A percentile compares a stretch with the other conserved stretches of the same genome.
phyloP scores from a whole-genome alignment of 2,797 vertebrate genomes.

The Sebastes reedi region DNA sequence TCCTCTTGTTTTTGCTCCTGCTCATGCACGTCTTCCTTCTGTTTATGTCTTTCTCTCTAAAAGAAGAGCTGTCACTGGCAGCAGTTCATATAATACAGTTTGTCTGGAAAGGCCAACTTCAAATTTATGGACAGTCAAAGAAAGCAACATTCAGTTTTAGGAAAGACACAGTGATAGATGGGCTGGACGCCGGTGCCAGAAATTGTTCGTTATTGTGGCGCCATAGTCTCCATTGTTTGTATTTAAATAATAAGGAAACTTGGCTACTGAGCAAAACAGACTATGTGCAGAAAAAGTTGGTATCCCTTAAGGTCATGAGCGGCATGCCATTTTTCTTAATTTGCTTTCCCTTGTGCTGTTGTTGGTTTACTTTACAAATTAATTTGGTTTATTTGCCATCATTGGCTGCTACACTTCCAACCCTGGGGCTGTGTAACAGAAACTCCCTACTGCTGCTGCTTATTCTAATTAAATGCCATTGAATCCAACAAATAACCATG shows the following conservation, averaged over 20 bases:
- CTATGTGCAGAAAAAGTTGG: neutral
- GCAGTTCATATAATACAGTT: neutral
- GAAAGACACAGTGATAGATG: neutral
- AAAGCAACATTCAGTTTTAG: neutral
- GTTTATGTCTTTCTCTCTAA: constrained; percentile 6
- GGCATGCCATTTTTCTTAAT: neutral
- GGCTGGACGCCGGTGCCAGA: neutral
- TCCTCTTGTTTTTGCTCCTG: constrained; percentile 19
- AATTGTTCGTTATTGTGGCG: neutral
- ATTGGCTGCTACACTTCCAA: neutral
- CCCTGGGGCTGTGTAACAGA: neutral
- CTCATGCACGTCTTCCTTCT: constrained; percentile 13
- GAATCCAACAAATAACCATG: neutral
- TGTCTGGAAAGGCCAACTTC: constrained; percentile 30
- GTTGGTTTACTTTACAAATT: constrained; percentile 21
- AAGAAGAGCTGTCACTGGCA: neutral
- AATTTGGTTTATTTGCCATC: constrained; percentile 11
- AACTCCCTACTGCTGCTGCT: neutral
- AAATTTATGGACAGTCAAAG: constrained; percentile 14
- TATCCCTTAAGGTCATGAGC: neutral
- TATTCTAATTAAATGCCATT: neutral
- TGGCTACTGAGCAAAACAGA: neutral
- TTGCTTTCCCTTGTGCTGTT: constrained; percentile 1
- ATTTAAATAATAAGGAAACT: neutral
- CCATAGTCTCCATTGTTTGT: constrained; percentile 3